These are phyloP conservation scores for Dermolepida albohirtum DNA, from an alignment of 2,888 invertebrate species.

Conservation along the genomic window DNA sequence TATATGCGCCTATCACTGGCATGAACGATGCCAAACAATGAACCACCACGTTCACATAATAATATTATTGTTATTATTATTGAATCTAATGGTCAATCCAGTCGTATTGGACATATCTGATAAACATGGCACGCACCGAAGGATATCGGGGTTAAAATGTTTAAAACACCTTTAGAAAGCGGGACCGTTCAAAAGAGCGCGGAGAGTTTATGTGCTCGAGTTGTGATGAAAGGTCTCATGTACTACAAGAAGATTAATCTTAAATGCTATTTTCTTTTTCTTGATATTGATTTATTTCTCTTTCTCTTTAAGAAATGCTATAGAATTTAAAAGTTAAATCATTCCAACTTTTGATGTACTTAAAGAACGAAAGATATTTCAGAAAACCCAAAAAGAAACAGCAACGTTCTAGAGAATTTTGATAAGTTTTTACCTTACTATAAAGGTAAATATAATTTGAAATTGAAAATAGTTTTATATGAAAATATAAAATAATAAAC, in stretches of 20 bases:
- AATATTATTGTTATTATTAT: slow-evolving; percentile 40
- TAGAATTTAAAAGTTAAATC: no score
- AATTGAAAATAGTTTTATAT: no score
- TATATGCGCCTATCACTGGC: slow-evolving; percentile 28
- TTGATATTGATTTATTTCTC: no score
- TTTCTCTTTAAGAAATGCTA: no score
- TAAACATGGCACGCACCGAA: slow-evolving; percentile 42
- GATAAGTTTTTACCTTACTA: no score
- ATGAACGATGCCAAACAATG: slow-evolving; percentile 30
- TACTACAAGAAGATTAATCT: slow-evolving; percentile 13
- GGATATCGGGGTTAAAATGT: slow-evolving; percentile 42
- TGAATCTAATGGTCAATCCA: slow-evolving; percentile 38
- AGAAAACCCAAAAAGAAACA: no score
- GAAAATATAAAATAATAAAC: no score
- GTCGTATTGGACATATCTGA: slow-evolving; percentile 32
- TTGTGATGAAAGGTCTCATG: slow-evolving; percentile 28
- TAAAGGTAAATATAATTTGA: no score
- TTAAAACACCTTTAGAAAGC: slow-evolving; percentile 43
- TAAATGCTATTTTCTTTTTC: slow-evolving; percentile 3
- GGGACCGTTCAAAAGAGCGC: slow-evolving; percentile 18
- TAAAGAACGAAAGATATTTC: no score
- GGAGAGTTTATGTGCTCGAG: slow-evolving; percentile 7
- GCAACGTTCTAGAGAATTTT: no score
- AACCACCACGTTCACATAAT: slow-evolving; percentile 29
- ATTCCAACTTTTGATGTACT: no score